A percentile compares a stretch with the other conserved stretches of the same genome.
Conservation (phyloP, 2,888 invertebrate genomes). For the Mythimna pallens region DNA sequence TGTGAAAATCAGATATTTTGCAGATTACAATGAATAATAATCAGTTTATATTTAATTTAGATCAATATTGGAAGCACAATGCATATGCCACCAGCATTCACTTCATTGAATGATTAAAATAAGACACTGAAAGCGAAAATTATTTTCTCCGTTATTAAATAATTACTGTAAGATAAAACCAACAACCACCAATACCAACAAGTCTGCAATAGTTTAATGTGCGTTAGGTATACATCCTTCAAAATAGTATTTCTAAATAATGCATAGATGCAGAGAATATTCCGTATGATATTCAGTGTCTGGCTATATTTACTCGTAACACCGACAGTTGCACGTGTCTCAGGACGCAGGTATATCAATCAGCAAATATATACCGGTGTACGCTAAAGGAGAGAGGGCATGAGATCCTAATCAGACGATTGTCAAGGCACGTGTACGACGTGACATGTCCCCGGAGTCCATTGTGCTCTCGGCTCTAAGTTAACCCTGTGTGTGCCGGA, state of each 20-base stretch:
- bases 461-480: slow-evolving; percentile 64
- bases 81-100: background rate
- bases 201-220: background rate
- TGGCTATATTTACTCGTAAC: slow-evolving; percentile 14
- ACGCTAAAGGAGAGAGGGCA: slow-evolving; percentile 62
- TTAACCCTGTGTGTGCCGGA: slow-evolving; percentile 55
- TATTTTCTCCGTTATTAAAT: background rate
- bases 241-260: background rate
- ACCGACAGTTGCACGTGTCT: slow-evolving; percentile 35
- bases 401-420: slow-evolving; percentile 76
- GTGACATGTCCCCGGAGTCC: slow-evolving; percentile 68
- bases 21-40: background rate
- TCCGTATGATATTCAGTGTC: background rate
- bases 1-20: background rate
- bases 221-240: background rate
- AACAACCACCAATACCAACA: too few relatives aligned
- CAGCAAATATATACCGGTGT: slow-evolving; percentile 58
- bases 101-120: background rate
- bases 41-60: background rate
- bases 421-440: slow-evolving; percentile 70
- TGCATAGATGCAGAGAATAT: slow-evolving; percentile 2
- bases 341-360: slow-evolving; percentile 58
- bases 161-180: background rate
- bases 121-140: background rate
- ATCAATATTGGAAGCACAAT: background rate